A percentile compares a stretch with the other conserved stretches of the same genome.
Conservation (phyloP, 2,797 vertebrate species). For the Sebastes matsubarae region DNA sequence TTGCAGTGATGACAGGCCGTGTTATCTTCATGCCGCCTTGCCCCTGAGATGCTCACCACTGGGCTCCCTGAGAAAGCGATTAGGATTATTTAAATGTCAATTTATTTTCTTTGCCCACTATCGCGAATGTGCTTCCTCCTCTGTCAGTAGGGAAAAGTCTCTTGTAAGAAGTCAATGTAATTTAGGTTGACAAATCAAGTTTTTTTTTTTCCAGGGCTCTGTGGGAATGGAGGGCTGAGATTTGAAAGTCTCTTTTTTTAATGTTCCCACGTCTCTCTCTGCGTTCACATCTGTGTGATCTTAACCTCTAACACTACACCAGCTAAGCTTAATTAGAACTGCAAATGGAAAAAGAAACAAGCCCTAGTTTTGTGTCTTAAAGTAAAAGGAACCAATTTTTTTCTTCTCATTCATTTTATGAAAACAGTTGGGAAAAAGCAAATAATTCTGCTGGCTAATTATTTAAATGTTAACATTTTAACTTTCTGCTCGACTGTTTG, state of each 20-base stretch:
- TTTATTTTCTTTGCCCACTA: slow-evolving; percentile 63
- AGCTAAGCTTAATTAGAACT: slow-evolving; percentile 16
- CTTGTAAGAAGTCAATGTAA: slow-evolving; percentile 43
- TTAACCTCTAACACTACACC: slow-evolving; percentile 21
- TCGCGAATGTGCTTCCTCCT: slow-evolving; percentile 17
- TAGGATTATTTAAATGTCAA: slow-evolving; percentile 72
- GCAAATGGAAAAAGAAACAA: neutral
- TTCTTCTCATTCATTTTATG: neutral
- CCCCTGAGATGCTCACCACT: slow-evolving; percentile 55
- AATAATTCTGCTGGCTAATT: neutral
- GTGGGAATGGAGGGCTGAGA: slow-evolving; percentile 20
- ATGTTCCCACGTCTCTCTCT: neutral
- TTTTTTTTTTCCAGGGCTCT: slow-evolving; percentile 31
- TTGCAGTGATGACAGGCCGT: slow-evolving; percentile 23
- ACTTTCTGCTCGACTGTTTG: no score
- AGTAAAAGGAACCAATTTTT: neutral
- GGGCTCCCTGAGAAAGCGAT: slow-evolving; percentile 51
- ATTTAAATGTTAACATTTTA: neutral
- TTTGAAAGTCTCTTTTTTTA: slow-evolving; percentile 7
- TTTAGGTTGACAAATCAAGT: slow-evolving; percentile 51
- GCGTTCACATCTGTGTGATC: slow-evolving; percentile 1
- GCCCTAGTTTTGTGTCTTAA: neutral
- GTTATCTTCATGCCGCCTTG: slow-evolving; percentile 45
- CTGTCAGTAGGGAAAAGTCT: slow-evolving; percentile 41
- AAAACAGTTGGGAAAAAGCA: neutral